Percentiles rank a stretch among this genome's conserved stretches.
These are phyloP conservation scores for Calephelis nemesis DNA, from an alignment of 1,140 invertebrate species.

Conservation along the genomic window DNA sequence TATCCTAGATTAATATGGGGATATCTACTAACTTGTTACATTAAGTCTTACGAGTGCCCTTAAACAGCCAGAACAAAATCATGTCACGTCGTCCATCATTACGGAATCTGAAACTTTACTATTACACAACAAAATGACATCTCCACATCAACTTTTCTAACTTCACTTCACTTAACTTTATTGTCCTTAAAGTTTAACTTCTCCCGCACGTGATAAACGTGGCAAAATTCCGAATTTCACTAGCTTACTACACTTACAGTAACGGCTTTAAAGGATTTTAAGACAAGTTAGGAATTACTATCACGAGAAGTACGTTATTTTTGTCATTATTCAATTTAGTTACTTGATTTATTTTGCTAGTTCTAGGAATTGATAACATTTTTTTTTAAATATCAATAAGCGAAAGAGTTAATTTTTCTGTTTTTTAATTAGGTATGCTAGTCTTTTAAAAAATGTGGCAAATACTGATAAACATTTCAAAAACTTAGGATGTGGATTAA, in stretches of 20 bases:
- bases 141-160: slow-evolving; percentile 48
- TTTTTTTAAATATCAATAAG: no score
- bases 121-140: slow-evolving; percentile 55
- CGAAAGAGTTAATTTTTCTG: no score
- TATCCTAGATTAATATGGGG: no score
- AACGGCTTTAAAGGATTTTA: background rate
- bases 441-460: no score
- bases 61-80: no score
- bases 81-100: no score
- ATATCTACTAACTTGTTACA: no score
- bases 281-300: background rate
- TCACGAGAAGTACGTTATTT: background rate
- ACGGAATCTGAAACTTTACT: slow-evolving; percentile 52
- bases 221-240: slow-evolving; percentile 8
- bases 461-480: no score
- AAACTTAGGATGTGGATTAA: no score
- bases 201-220: slow-evolving; percentile 39
- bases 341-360: background rate
- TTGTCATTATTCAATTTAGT: background rate
- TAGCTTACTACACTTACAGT: background rate
- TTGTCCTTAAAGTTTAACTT: slow-evolving; percentile 61
- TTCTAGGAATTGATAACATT: no score
- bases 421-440: no score
- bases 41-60: no score
- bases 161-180: slow-evolving; percentile 55